Evolutionary conservation across 1,140 invertebrate species (phyloP).

Genomic region (Drosophila micromelanica): DNA sequence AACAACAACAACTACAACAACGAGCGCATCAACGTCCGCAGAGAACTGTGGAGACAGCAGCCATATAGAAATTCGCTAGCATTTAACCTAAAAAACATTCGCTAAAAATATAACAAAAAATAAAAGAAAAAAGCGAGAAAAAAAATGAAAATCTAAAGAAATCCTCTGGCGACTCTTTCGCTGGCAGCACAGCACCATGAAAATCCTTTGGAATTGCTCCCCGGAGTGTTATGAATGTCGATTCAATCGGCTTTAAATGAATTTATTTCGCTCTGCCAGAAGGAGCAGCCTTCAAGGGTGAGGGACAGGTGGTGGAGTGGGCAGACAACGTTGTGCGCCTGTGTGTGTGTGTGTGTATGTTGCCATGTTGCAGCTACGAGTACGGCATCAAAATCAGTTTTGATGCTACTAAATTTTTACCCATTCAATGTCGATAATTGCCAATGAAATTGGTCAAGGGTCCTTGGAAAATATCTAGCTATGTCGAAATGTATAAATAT

Average conservation of each 20-base stretch:
- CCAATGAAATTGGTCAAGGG: constrained; percentile 26
- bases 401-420: not conserved
- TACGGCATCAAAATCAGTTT: constrained; percentile 26
- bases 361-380: constrained; percentile 31
- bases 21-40: constrained; percentile 23
- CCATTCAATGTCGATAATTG: constrained; percentile 39
- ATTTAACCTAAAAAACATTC: constrained; percentile 63
- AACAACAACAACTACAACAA: constrained; percentile 51
- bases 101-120: constrained; percentile 5
- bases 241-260: constrained; percentile 83
- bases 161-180: constrained; percentile 75
- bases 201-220: constrained; percentile 84
- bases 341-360: constrained; percentile 5
- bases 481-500: not conserved
- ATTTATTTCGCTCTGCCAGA: constrained; percentile 73
- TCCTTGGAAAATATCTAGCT: not conserved
- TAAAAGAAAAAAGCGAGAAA: constrained; percentile 7
- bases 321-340: not conserved
- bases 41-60: constrained; percentile 51
- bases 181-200: constrained; percentile 71
- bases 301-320: not conserved
- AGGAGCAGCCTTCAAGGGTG: constrained; percentile 6
- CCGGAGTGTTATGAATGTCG: constrained; percentile 84
- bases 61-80: constrained; percentile 72
- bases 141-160: constrained; percentile 81